A percentile compares a stretch with the other conserved stretches of the same genome.
phyloP scores from a whole-genome alignment of 2,888 invertebrate species.

The Stenchaetothrips biformis region DNA sequence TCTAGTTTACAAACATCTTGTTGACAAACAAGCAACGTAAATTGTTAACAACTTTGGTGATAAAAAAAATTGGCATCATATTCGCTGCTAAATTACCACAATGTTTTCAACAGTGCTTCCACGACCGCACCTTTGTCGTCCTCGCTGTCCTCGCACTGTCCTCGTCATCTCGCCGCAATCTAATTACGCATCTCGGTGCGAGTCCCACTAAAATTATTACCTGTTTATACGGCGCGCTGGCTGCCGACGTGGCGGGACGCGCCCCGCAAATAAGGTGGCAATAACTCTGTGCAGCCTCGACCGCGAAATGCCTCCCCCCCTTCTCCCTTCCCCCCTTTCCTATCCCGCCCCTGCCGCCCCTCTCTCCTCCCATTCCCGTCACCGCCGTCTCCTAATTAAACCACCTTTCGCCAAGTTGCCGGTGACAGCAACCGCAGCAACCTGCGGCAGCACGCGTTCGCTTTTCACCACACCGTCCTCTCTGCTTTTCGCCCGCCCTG shows the following conservation, averaged over 20 bases:
- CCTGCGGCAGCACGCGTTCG: too few relatives aligned
- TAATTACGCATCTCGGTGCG: not conserved
- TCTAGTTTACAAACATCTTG: too few relatives aligned
- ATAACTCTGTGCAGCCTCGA: not conserved
- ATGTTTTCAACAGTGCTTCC: too few relatives aligned
- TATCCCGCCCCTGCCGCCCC: not conserved
- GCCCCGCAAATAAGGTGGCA: not conserved
- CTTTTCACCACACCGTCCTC: too few relatives aligned
- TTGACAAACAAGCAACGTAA: too few relatives aligned
- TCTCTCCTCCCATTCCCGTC: not conserved
- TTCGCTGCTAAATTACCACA: too few relatives aligned
- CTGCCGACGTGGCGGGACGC: not conserved
- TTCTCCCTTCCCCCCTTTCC: not conserved
- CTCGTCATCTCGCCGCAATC: not conserved
- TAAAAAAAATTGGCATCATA: too few relatives aligned
- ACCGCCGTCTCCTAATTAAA: not conserved
- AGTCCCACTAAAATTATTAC: conserved; percentile 22
- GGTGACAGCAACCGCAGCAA: not conserved
- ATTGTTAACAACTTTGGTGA: too few relatives aligned
- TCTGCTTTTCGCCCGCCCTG: too few relatives aligned
- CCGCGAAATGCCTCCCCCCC: not conserved
- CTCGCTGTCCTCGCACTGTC: too few relatives aligned
- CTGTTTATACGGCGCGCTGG: not conserved
- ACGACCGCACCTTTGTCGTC: too few relatives aligned
- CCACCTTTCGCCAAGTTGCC: not conserved